Conservation (phyloP, 2,113 vertebrate species). For the Telmatochromis brichardi region DNA sequence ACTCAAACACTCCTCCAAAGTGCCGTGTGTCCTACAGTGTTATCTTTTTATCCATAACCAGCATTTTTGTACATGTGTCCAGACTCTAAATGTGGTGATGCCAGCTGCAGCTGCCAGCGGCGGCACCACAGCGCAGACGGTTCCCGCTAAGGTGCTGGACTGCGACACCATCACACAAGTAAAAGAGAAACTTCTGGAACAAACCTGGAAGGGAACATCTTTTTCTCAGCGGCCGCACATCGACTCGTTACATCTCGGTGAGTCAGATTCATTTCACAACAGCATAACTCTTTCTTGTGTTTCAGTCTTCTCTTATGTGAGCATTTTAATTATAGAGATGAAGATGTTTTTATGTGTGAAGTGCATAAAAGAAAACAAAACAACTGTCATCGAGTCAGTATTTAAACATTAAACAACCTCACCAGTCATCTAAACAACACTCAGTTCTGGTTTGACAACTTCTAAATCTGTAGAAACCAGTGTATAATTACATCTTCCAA, state of each 20-base stretch:
- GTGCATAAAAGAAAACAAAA: background rate
- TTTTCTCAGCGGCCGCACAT: constrained; percentile 85
- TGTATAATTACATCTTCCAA: background rate
- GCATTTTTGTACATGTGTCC: background rate
- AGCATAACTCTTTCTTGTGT: background rate
- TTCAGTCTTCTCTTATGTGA: background rate
- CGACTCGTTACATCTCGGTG: constrained; percentile 87
- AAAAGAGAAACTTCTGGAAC: constrained; percentile 97
- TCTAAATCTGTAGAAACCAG: background rate
- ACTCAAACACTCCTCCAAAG: background rate
- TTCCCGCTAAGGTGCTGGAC: constrained; percentile 88
- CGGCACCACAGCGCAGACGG: constrained; percentile 62
- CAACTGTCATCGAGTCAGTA: background rate
- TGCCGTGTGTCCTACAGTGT: background rate
- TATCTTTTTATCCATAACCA: background rate
- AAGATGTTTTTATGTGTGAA: background rate
- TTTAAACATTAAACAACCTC: background rate
- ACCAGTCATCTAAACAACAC: background rate
- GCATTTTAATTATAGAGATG: background rate
- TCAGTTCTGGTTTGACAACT: background rate
- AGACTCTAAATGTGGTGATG: constrained; percentile 87
- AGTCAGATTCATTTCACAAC: background rate
- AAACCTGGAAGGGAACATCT: constrained; percentile 86
- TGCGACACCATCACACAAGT: constrained; percentile 97
- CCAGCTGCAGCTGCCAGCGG: constrained; percentile 66